Conservation (phyloP, 2,888 invertebrate genomes). For the Leistus spinibarbis region DNA sequence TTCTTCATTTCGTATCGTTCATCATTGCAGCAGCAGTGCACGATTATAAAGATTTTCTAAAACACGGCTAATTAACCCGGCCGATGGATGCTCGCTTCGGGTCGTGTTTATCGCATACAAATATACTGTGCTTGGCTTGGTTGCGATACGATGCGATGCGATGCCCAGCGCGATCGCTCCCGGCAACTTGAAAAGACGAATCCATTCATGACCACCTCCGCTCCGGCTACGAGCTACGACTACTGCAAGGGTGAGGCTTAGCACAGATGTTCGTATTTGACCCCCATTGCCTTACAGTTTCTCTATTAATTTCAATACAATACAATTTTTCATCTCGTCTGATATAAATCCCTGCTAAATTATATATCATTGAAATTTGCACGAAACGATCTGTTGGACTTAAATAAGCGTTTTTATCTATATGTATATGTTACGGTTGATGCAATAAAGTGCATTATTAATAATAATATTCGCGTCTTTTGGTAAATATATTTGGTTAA, state of each 20-base stretch:
- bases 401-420: no score
- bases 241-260: not conserved
- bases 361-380: no score
- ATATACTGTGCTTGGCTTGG: conserved; percentile 8
- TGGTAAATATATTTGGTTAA: no score
- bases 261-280: conserved; percentile 28
- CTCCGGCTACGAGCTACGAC: conserved; percentile 4
- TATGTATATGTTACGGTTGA: no score
- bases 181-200: conserved; percentile 27
- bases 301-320: not conserved
- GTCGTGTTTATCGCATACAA: conserved; percentile 34
- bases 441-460: no score
- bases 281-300: not conserved
- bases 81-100: not conserved
- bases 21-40: not conserved
- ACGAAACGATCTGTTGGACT: no score
- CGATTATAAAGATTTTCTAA: conserved; percentile 11
- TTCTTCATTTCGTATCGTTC: conserved; percentile 7
- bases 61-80: conserved; percentile 30
- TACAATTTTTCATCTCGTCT: no score
- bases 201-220: conserved; percentile 14
- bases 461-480: no score
- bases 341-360: no score
- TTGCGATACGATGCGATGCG: not conserved
- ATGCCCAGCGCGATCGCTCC: not conserved